Evolutionary conservation across 2,797 vertebrate genomes (phyloP), one percentile per base, ranked within the genome.

Genomic region (Denticeps clupeoides): DNA sequence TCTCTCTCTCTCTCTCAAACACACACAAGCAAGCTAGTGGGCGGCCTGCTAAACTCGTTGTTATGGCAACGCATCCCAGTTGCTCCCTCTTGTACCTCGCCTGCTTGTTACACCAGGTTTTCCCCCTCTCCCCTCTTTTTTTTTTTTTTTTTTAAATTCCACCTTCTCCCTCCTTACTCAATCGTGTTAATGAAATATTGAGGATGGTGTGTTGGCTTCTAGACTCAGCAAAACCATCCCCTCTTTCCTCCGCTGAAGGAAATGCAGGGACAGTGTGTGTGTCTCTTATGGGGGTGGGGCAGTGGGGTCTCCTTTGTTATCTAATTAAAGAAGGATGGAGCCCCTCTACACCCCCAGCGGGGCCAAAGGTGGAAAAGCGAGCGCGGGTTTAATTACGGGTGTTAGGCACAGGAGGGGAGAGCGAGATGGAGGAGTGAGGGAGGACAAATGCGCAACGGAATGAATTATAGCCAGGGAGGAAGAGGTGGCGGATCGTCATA

Each of bases 41-140:
- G 77, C 78, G 78, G 78, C 74, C 80, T 81, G 71, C 80, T 80
- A 79, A 78, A 84, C 77, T 63, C 63, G 82, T 85, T 64, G 82
- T 75, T 77, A 84, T 84, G 74, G 79, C 72, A 84, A 86, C 80
- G 75, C 74, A 76, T 80, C 81, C 77, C 80, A 78, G 79, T 69
- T 76, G 78, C 82, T 78, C 64, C 52, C 50, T 51, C 53, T 59
- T 74, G 38, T 45, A 71, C 65, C 60, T 73, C 67, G 21, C 56
- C 72, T 67, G 70, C 72, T 70, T 69, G 69, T 69, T 74, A 58
- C 67, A 71, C 70, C 67, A 74, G 68, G n/a, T 8, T 13, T 25
- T 13, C 55, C 53, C 43, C 44, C 32, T 49, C 25, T 41, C 53
- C 24, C 41, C 19, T 43, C 27, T 42, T 12, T 22, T 12, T n/a